These are phyloP conservation scores for Nasua narica DNA, from an alignment of 2,797 vertebrate genomes.

Conservation along the genomic window DNA sequence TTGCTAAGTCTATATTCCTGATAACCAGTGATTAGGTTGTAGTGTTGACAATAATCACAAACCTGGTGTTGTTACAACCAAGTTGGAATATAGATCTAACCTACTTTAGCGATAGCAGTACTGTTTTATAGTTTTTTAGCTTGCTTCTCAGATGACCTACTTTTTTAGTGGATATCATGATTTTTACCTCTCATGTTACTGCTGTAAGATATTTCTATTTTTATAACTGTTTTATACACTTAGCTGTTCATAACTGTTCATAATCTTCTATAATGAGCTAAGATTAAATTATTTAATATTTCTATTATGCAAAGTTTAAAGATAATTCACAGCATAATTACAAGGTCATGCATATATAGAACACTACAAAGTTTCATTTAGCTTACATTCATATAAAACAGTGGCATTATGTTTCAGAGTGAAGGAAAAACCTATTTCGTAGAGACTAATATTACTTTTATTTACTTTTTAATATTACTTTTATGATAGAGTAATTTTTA, in stretches of 20 bases:
- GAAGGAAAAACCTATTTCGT: background rate
- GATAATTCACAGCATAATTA: slow-evolving; percentile 16
- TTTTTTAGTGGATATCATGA: slow-evolving; percentile 6
- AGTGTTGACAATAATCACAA: background rate
- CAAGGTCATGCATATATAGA: background rate
- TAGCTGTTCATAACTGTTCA: background rate
- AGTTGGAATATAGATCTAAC: slow-evolving; percentile 4
- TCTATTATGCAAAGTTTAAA: slow-evolving; percentile 3
- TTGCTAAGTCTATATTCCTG: background rate
- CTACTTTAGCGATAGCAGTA: slow-evolving; percentile 47
- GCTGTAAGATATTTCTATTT: background rate
- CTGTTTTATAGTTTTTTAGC: slow-evolving; percentile 32
- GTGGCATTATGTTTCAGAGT: background rate
- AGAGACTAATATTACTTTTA: background rate
- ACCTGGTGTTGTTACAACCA: background rate
- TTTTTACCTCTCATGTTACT: slow-evolving; percentile 51
- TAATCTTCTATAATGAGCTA: background rate
- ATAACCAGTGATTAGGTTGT: background rate
- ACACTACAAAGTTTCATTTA: slow-evolving; percentile 13
- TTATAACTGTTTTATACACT: background rate
- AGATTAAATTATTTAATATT: slow-evolving; percentile 16
- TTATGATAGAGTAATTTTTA: background rate
- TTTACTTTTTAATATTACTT: background rate
- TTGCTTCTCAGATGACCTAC: slow-evolving; percentile 54
- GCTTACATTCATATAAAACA: background rate